Conservation (phyloP, 2,797 vertebrate genomes). For the Acanthopagrus latus region DNA sequence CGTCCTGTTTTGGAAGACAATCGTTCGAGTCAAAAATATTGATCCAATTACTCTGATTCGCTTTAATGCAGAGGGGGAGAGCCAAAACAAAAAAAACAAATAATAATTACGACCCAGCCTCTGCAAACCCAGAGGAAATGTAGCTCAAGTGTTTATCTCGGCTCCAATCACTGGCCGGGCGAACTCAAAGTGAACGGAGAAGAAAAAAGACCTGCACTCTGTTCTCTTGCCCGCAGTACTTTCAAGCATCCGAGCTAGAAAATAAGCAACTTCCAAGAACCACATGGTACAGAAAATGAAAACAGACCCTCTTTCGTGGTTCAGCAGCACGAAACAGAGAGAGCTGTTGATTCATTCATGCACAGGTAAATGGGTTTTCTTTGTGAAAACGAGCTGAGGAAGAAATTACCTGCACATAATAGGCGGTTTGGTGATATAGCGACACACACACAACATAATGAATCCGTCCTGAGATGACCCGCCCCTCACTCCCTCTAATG, state of each 20-base stretch:
- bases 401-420: conserved; percentile 35
- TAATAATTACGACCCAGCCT: conserved; percentile 29
- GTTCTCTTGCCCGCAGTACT: conserved; percentile 18
- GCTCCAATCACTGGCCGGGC: conserved; percentile 36
- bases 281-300: conserved; percentile 46
- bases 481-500: conserved; percentile 28
- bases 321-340: conserved; percentile 36
- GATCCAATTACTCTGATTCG: conserved; percentile 63
- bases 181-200: conserved; percentile 13
- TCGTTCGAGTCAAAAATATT: conserved; percentile 55
- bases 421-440: conserved; percentile 20
- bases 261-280: conserved; percentile 49
- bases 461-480: conserved; percentile 61
- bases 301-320: conserved; percentile 29
- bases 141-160: conserved; percentile 61
- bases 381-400: conserved; percentile 6
- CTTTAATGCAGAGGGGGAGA: conserved; percentile 31
- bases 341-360: conserved; percentile 25
- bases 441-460: conserved; percentile 30
- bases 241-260: conserved; percentile 22
- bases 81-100: conserved; percentile 31
- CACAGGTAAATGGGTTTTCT: conserved; percentile 41
- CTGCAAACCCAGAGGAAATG: conserved; percentile 49
- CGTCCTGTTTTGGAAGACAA: conserved; percentile 29
- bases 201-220: conserved; percentile 30